Evolutionary conservation across 2,888 invertebrate genomes (phyloP).

Genomic region (Agapostemon virescens): DNA sequence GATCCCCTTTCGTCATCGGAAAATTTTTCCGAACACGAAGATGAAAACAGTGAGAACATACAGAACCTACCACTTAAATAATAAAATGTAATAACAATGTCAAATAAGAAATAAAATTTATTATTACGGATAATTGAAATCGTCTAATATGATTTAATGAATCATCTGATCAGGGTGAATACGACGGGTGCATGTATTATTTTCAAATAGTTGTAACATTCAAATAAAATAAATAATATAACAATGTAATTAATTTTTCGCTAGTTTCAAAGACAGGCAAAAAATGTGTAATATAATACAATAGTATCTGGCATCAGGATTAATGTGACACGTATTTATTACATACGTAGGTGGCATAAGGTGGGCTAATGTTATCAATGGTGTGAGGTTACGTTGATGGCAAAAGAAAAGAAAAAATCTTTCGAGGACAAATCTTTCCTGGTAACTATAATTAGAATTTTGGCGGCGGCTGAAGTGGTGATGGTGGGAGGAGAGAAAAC

Average conservation of each 20-base stretch:
- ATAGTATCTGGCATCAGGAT: too few species aligned
- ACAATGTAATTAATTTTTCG: too few species aligned
- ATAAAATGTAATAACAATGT: conserved; percentile 11
- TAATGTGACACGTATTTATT: too few species aligned
- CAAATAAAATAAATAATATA: neutral
- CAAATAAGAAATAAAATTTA: conserved; percentile 27
- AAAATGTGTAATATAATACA: too few species aligned
- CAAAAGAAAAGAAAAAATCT: too few species aligned
- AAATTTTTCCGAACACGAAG: conserved; percentile 4
- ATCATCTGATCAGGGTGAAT: neutral
- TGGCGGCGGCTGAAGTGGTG: too few species aligned
- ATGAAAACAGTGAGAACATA: neutral
- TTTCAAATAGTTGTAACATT: neutral
- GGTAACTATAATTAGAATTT: neutral
- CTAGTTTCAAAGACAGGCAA: too few species aligned
- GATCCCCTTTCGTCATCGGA: conserved; percentile 22
- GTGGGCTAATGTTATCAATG: too few species aligned
- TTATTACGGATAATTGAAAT: neutral
- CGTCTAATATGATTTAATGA: neutral
- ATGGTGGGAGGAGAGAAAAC: too few species aligned
- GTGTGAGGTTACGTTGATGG: too few species aligned
- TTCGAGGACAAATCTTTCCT: too few species aligned
- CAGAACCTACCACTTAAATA: conserved; percentile 12
- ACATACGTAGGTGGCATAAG: too few species aligned
- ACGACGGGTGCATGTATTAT: neutral